These are phyloP conservation scores for Macrochelys suwanniensis DNA, from an alignment of 2,797 vertebrate species.

Conservation along the genomic window DNA sequence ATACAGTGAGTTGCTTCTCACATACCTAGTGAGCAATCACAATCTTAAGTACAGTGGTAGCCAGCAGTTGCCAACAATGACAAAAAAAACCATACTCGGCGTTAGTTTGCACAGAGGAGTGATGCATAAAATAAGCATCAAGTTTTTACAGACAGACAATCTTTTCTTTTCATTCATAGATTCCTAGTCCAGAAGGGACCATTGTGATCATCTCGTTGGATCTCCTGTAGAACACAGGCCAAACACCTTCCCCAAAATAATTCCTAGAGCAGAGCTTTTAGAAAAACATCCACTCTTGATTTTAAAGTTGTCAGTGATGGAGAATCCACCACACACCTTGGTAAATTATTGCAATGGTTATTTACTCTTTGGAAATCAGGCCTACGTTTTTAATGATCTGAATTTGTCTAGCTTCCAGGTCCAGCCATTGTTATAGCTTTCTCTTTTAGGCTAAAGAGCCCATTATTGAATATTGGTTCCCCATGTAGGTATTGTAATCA, in stretches of 20 bases:
- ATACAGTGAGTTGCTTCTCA: conserved; percentile 23
- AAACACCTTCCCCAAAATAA: not conserved
- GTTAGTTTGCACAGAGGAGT: not conserved
- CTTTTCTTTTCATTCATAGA: not conserved
- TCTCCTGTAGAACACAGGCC: not conserved
- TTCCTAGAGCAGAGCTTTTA: not conserved
- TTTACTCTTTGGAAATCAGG: not conserved
- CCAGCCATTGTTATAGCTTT: not conserved
- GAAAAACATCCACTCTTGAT: not conserved
- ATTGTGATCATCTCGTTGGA: no score
- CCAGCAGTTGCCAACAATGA: conserved; percentile 60
- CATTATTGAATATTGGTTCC: not conserved
- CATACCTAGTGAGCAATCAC: conserved; percentile 26
- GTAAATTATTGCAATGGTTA: not conserved
- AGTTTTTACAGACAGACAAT: not conserved
- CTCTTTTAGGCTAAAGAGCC: not conserved
- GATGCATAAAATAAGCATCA: not conserved
- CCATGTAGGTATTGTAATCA: not conserved
- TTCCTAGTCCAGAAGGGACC: not conserved
- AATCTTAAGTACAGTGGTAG: conserved; percentile 49
- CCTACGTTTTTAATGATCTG: not conserved
- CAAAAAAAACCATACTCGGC: conserved; percentile 52
- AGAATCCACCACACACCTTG: not conserved
- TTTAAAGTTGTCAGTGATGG: not conserved
- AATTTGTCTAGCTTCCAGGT: not conserved